These are phyloP conservation scores for Gallinago media DNA, from an alignment of 2,113 vertebrate species.

Conservation along the genomic window DNA sequence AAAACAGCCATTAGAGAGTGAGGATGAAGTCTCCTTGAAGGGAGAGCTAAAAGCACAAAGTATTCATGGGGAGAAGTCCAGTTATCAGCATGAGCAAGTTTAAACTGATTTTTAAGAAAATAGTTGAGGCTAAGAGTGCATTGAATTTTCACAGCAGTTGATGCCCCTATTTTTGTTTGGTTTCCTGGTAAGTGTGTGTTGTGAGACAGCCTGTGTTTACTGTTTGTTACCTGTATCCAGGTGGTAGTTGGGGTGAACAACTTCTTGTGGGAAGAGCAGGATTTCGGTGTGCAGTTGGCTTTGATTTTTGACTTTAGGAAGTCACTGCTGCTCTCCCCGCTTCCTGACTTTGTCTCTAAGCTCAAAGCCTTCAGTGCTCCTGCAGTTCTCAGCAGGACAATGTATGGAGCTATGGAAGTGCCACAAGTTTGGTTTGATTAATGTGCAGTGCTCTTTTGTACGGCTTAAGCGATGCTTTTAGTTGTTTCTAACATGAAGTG, in stretches of 20 bases:
- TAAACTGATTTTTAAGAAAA: not conserved
- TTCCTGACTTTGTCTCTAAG: not conserved
- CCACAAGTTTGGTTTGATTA: not conserved
- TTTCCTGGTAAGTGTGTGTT: not conserved
- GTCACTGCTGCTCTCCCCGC: not conserved
- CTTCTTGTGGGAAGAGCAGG: rapidly evolving
- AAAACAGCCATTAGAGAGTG: not conserved
- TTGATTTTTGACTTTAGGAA: not conserved
- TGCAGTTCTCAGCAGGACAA: not conserved
- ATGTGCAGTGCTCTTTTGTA: not conserved
- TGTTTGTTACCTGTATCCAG: not conserved
- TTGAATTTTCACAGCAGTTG: not conserved
- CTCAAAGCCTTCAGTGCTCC: not conserved
- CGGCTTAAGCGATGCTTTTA: not conserved
- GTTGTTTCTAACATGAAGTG: not conserved
- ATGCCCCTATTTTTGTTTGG: not conserved
- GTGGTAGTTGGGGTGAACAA: not conserved
- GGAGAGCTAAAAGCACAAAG: not conserved
- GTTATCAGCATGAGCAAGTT: not conserved
- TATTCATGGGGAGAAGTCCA: rapidly evolving
- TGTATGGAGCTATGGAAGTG: not conserved
- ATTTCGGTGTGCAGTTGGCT: rapidly evolving
- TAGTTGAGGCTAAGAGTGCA: rapidly evolving
- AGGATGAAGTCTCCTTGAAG: not conserved
- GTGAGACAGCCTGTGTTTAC: not conserved